A percentile compares a stretch with the other conserved stretches of the same genome.
Conservation (phyloP, 2,113 vertebrate genomes). For the Neolamprologus variostigma region DNA sequence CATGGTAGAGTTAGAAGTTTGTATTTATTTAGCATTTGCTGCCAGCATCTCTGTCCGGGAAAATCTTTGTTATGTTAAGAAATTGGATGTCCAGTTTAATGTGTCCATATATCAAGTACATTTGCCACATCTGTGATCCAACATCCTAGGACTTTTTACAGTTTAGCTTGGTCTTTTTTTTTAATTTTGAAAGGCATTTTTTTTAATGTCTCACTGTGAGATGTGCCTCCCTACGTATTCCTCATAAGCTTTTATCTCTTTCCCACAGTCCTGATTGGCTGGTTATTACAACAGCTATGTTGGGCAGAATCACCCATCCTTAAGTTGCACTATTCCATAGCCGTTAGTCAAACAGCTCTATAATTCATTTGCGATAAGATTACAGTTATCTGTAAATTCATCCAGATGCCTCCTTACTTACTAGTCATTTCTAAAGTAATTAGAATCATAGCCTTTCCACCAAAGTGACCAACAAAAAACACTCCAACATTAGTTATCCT, state of each 20-base stretch:
- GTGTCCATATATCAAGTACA: neutral
- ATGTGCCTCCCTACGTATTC: neutral
- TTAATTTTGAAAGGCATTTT: neutral
- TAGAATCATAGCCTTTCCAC: neutral
- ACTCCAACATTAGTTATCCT: neutral
- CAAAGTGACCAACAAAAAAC: neutral
- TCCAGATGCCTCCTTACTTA: neutral
- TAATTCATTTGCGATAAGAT: neutral
- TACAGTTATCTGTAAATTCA: neutral
- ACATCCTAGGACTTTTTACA: neutral
- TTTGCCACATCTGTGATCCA: neutral
- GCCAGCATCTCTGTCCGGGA: neutral
- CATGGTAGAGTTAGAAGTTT: neutral
- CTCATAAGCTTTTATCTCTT: neutral
- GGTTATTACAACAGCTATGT: neutral
- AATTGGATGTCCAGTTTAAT: neutral
- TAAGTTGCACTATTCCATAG: neutral
- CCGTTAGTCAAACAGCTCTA: neutral
- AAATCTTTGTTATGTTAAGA: neutral
- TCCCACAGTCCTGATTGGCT: neutral
- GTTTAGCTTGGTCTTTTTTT: neutral
- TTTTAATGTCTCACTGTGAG: neutral
- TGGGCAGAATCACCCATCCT: neutral
- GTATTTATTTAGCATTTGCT: neutral
- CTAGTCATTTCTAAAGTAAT: neutral